Evolutionary conservation across 1,140 invertebrate species (phyloP).

Genomic region (Euura saliciscinereae): DNA sequence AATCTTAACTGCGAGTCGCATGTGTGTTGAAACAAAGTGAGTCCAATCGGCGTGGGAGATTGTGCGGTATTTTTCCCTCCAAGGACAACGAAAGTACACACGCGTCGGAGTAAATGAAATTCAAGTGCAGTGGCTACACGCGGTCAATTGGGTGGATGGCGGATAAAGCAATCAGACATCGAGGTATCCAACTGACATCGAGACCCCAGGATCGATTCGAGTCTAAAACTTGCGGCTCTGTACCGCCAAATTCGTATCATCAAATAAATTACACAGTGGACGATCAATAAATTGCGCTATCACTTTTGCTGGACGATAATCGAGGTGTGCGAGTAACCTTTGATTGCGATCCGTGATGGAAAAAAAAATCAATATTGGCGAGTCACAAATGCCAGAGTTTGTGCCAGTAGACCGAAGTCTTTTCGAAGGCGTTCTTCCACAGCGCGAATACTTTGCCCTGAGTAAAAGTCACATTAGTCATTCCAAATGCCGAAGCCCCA

Average conservation of each 20-base stretch:
- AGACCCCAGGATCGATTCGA: not conserved
- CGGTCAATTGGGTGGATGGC: not conserved
- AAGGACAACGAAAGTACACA: not conserved
- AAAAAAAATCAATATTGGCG: not conserved
- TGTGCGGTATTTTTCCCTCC: not conserved
- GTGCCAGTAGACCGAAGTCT: not conserved
- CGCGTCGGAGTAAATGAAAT: not conserved
- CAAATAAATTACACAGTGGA: not conserved
- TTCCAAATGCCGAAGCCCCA: too few species aligned
- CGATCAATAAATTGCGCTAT: not conserved
- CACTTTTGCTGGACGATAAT: not conserved
- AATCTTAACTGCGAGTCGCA: not conserved
- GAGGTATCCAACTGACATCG: not conserved
- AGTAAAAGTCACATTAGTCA: too few species aligned
- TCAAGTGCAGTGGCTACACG: slow-evolving; percentile 1
- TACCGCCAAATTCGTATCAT: not conserved
- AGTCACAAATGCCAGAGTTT: slow-evolving; percentile 1
- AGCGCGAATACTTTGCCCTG: too few species aligned
- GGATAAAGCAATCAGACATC: not conserved
- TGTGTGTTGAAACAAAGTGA: slow-evolving; percentile 3
- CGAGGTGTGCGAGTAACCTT: not conserved
- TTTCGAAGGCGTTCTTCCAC: not conserved
- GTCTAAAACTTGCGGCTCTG: not conserved
- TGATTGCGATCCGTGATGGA: not conserved
- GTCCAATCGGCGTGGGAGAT: slow-evolving; percentile 3